phyloP scores from a whole-genome alignment of 2,113 vertebrate species.

The Melozone crissalis region DNA sequence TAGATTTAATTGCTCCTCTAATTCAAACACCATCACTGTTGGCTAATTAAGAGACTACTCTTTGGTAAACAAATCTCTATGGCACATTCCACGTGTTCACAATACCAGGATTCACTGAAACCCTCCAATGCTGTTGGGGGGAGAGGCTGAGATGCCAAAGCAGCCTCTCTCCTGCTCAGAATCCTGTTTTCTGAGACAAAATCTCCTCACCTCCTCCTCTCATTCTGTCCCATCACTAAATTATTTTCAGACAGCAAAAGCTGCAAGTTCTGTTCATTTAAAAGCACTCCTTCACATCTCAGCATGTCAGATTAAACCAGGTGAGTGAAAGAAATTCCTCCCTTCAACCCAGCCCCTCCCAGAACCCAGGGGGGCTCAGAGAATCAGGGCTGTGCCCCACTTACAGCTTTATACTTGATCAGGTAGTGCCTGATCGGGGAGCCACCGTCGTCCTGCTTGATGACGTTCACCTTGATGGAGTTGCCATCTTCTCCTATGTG shows the following conservation, averaged over 20 bases:
- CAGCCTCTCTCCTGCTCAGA: not conserved
- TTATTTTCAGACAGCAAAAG: not conserved
- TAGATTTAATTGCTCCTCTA: too few species aligned
- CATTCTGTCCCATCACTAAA: not conserved
- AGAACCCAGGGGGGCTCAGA: not conserved
- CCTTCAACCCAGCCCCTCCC: accelerated
- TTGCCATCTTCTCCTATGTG: constrained; percentile 88
- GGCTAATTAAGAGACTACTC: too few species aligned
- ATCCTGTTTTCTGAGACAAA: too few species aligned
- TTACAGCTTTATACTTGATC: constrained; percentile 91
- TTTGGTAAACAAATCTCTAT: too few species aligned
- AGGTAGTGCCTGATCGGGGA: constrained; percentile 94
- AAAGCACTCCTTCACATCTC: not conserved
- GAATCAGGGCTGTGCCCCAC: constrained; percentile 43
- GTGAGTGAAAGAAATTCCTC: not conserved
- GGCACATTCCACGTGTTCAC: too few species aligned
- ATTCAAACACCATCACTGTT: too few species aligned
- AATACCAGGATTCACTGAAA: not conserved
- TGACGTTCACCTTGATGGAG: constrained; percentile 86
- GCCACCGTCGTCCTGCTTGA: constrained; percentile 96
- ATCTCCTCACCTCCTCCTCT: not conserved
- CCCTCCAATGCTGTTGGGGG: accelerated
- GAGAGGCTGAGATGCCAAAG: not conserved
- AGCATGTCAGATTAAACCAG: accelerated
- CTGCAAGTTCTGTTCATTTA: not conserved